Base-by-base conservation (phyloP, 2,113 vertebrate species). In the Macquaria ambigua region DNA sequence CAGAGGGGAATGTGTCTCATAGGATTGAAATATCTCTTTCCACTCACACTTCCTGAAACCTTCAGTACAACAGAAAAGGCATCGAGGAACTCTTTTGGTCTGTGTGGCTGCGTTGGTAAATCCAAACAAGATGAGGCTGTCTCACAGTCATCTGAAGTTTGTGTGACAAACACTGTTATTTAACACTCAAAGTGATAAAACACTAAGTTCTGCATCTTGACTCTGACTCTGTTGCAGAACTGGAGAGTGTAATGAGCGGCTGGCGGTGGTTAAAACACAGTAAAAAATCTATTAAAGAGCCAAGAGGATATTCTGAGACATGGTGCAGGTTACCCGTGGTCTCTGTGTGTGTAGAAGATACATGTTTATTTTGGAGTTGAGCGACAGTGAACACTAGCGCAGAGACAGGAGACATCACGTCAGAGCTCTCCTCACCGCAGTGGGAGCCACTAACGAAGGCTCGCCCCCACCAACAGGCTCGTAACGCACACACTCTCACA, bases 1-100 rank as follows among this genome's bases (percentile, higher is more conserved):
- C 93, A 93, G 92, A 92, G 79, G 94, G 90, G 94, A 96, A 95
- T 96, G 95, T 95, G 91, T 92, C 92, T 92, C 87, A 90, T 70
- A 59, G 89, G 81, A 82, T 69, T 83, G 79, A 91, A 93, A 92
- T 81, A 91, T 94, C 87, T 84, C 74, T 84, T 91, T 93, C 79
- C 73, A 90, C 66, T 89, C 75, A 58, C 8, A 64, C 83, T 87
- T 85, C 76, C 74, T 88, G 59, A 89, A 88, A 83, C 76, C 85
- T 83, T 82, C 67, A 79, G 41, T 66, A 64, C 28, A 82, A 67
- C 69, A 85, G 81, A 75, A 75, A 77, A 86, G 62, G 67, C 74
- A 79, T 69, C 16, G 23, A 53, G 21, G 59, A 82, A 84, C 74
- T 82, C 77, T 89, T 84, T 80, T 76, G 63, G 79, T 85, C 70